These are phyloP conservation scores for Meteorus cinctellus DNA, from an alignment of 2,888 invertebrate genomes.

Conservation along the genomic window DNA sequence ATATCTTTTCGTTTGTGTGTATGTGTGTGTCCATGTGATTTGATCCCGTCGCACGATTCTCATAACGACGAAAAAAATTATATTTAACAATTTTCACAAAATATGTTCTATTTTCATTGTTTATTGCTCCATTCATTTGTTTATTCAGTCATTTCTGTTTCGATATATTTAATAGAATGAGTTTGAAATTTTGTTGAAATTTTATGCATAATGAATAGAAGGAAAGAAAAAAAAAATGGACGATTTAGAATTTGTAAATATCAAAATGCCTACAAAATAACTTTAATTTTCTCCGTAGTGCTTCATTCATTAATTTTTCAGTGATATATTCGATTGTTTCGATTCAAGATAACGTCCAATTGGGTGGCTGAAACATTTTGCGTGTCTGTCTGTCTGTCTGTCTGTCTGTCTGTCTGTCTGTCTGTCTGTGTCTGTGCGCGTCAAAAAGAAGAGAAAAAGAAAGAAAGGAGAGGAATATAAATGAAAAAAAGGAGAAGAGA, in stretches of 20 bases:
- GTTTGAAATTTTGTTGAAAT: conserved; percentile 28
- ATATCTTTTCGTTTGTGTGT: background rate
- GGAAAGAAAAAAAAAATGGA: background rate
- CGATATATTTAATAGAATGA: conserved; percentile 17
- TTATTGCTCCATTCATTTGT: too few relatives aligned
- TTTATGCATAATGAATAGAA: conserved; percentile 17
- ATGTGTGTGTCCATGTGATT: background rate
- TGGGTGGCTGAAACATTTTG: conserved; percentile 34
- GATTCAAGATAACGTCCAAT: conserved; percentile 26
- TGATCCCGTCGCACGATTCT: conserved; percentile 45
- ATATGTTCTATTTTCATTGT: background rate
- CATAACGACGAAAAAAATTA: conserved; percentile 42
- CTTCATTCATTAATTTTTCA: background rate
- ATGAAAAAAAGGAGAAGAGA: conserved; percentile 12
- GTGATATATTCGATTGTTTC: background rate
- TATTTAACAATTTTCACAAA: background rate
- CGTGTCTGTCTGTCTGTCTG: conserved; percentile 23
- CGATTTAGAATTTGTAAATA: background rate
- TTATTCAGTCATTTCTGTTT: background rate
- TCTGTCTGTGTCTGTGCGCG: conserved; percentile 27
- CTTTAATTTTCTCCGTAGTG: background rate
- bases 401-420: conserved; percentile 29
- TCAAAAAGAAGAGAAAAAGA: conserved; percentile 18
- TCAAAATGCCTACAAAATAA: conserved; percentile 4
- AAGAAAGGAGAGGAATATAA: background rate